Base-by-base conservation (phyloP, 2,113 vertebrate species). In the Vireo altiloquus region DNA sequence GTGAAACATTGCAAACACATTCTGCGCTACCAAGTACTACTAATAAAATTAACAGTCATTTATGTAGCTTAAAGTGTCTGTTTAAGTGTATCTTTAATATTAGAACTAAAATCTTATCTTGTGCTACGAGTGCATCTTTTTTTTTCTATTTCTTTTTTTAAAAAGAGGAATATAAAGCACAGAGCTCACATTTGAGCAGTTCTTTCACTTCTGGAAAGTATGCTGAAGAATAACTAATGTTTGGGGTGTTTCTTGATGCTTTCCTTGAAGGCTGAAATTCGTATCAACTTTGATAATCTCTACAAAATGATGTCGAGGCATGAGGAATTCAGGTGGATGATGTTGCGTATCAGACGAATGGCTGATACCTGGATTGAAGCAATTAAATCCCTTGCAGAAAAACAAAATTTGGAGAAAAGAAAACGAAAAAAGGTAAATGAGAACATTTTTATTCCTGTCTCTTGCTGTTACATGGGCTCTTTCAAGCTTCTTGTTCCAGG, bases 301-400 rank as follows among this genome's bases (percentile, higher is more conserved):
- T 99, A 99, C 94, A 98, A 97, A 50, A 98, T 98, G 96, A 99
- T 99, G 99, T 99, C 99, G 5, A 98, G 98, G 70, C 98, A 99
- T 2, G 99, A 99, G 97, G 99, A 99, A 87, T 99, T 99, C 86
- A 98, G 99, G 76, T 99, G 99, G 99, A 99, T 99, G 99, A 99
- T 98, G 97, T 90, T 99, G 79, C 98, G 99, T 89, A 99, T 99
- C 97, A 98, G 99, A 77, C 97, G 99, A 65, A 99, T 99, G 99
- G 99, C 99, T 20, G 98, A 99, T 71, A 99, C 99, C 1, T 99
- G 99, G 99, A 98, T 99, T 94, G 97, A 98, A 37, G 99, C 99
- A 60, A 98, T 99, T 84, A 99, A 98, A 94, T 99, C 99, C 2
- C 98, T 99, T 82, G 99, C 99, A 50, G 97, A 98, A 91, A 99